These are phyloP conservation scores for Chaetophractus vellerosus DNA, from an alignment of 2,797 vertebrate species.

Conservation along the genomic window DNA sequence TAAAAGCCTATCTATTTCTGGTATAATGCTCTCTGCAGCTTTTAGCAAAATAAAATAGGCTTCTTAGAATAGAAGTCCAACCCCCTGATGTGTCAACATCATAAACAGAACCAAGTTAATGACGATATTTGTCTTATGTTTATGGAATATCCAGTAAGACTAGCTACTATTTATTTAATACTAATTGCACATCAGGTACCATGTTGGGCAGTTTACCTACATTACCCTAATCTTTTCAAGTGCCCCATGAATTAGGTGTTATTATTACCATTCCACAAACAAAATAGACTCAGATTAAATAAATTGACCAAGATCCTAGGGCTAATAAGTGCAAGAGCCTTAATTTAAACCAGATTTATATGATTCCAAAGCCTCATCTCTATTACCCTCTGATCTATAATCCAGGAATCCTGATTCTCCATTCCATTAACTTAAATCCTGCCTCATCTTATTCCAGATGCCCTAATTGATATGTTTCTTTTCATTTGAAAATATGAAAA, in stretches of 20 bases:
- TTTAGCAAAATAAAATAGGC: too few relatives aligned
- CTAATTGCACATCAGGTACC: background rate
- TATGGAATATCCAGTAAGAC: background rate
- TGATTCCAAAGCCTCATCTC: background rate
- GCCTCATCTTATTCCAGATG: background rate
- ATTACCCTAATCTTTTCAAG: constrained; percentile 22
- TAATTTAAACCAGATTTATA: constrained; percentile 9
- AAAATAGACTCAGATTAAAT: background rate
- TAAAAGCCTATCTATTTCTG: too few relatives aligned
- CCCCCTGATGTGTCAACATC: constrained; percentile 14
- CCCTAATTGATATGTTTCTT: background rate
- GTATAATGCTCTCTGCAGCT: too few relatives aligned
- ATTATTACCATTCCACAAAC: background rate
- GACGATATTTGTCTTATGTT: constrained; percentile 23
- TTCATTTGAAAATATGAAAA: constrained; percentile 46
- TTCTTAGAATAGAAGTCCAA: background rate
- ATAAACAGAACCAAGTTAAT: constrained; percentile 25
- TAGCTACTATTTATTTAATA: background rate
- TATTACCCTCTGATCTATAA: background rate
- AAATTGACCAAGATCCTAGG: background rate
- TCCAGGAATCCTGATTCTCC: background rate
- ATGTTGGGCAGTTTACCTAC: background rate
- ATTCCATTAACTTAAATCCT: background rate
- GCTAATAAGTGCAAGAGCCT: background rate
- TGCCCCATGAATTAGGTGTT: background rate